Percentiles rank a stretch among this genome's conserved stretches.
Conservation (phyloP, 2,113 vertebrate species). For the Phasianus colchicus region DNA sequence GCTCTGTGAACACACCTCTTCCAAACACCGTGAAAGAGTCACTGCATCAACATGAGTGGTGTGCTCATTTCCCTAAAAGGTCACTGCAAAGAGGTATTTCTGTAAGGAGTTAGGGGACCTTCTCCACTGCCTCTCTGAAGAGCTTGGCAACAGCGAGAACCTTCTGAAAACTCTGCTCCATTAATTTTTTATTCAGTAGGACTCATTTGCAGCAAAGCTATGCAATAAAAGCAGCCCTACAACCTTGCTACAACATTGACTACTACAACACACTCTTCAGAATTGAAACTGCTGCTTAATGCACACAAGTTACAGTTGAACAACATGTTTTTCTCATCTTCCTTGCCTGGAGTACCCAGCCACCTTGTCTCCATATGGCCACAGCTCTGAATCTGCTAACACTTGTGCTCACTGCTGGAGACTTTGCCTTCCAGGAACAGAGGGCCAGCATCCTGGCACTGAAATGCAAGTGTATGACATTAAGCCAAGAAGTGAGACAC, state of each 20-base stretch:
- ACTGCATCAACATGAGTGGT: not conserved
- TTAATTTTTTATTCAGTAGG: not conserved
- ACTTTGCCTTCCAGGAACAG: not conserved
- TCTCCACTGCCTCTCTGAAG: not conserved
- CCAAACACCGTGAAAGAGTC: not conserved
- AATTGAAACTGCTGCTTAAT: not conserved
- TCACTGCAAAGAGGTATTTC: not conserved
- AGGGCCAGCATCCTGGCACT: not conserved
- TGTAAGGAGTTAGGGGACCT: not conserved
- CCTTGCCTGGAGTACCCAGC: not conserved
- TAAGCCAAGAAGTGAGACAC: not conserved
- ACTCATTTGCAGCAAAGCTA: not conserved
- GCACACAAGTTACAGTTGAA: not conserved
- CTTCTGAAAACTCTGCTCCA: not conserved
- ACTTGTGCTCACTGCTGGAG: not conserved
- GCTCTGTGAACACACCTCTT: not conserved
- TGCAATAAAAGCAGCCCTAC: not conserved
- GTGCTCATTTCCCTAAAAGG: not conserved
- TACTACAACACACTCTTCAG: not conserved
- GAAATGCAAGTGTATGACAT: fast-evolving
- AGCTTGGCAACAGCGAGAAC: not conserved
- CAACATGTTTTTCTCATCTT: not conserved
- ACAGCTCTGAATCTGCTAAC: not conserved
- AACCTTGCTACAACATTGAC: not conserved
- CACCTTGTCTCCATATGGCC: not conserved